Evolutionary conservation across 2,113 vertebrate genomes (phyloP).

Genomic region (Neolamprologus caudopunctatus): DNA sequence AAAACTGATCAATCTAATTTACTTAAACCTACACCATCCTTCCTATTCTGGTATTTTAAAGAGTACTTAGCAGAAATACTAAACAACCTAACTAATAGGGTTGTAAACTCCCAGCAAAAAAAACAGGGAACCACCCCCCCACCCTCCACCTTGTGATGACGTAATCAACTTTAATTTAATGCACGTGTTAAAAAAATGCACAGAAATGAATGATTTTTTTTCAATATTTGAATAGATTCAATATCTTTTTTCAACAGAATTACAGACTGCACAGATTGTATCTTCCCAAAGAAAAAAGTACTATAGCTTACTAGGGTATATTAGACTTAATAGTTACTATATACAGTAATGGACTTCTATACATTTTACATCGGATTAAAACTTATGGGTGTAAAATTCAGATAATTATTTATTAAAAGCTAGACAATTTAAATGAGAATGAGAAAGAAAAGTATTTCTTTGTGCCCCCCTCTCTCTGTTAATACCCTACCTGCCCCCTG

Average conservation of each 20-base stretch:
- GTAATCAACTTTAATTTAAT: background rate
- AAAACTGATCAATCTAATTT: background rate
- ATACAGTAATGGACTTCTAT: too few relatives aligned
- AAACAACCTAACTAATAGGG: background rate
- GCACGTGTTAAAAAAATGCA: background rate
- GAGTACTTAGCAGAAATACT: background rate
- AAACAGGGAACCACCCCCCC: background rate
- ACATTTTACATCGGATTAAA: too few relatives aligned
- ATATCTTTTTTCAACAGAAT: too few relatives aligned
- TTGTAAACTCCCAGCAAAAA: background rate
- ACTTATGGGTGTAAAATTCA: too few relatives aligned
- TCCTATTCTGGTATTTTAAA: background rate
- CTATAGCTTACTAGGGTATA: too few relatives aligned
- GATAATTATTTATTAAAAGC: too few relatives aligned
- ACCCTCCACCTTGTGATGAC: background rate
- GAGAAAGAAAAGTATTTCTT: background rate
- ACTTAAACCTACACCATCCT: background rate
- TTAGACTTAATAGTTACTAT: too few relatives aligned
- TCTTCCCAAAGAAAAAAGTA: too few relatives aligned
- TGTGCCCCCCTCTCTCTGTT: background rate
- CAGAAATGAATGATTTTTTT: too few relatives aligned
- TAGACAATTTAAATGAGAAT: background rate
- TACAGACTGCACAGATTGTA: too few relatives aligned
- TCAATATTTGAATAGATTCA: too few relatives aligned
- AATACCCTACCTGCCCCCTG: background rate